Conservation (phyloP, 2,113 vertebrate species). For the Aythya baeri region DNA sequence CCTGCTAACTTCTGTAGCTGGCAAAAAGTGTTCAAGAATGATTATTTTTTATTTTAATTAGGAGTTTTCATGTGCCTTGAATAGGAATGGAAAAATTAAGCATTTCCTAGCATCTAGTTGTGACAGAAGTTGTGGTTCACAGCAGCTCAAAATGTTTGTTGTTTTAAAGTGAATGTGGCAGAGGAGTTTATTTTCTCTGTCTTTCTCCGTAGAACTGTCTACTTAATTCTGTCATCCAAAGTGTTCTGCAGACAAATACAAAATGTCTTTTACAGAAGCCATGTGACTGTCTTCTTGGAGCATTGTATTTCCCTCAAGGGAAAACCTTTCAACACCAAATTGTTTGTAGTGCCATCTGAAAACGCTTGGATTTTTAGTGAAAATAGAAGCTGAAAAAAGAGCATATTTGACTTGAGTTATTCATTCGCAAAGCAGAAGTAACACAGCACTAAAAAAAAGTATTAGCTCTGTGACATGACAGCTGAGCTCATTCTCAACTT, state of each 20-base stretch:
- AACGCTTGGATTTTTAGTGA: constrained; percentile 26
- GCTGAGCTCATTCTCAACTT: background rate
- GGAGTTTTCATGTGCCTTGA: background rate
- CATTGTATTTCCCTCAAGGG: background rate
- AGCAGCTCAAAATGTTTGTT: background rate
- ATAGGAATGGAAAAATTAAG: background rate
- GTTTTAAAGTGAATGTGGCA: background rate
- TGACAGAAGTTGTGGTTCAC: background rate
- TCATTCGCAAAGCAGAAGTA: background rate
- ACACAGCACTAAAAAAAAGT: fast-evolving
- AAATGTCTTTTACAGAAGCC: constrained; percentile 24
- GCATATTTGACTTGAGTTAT: background rate
- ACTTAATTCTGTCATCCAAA: constrained; percentile 16
- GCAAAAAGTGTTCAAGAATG: fast-evolving
- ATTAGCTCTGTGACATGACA: background rate
- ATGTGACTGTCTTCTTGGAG: background rate
- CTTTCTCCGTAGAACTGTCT: background rate
- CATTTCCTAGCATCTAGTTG: background rate
- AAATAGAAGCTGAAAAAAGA: constrained; percentile 3
- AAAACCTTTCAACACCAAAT: constrained; percentile 19
- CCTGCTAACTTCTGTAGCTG: background rate
- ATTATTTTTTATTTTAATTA: background rate
- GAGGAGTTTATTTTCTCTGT: background rate
- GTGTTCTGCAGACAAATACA: background rate
- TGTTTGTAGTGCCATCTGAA: constrained; percentile 14